Base-by-base conservation (phyloP, 2,888 invertebrate species). In the Chrysolina americana region DNA sequence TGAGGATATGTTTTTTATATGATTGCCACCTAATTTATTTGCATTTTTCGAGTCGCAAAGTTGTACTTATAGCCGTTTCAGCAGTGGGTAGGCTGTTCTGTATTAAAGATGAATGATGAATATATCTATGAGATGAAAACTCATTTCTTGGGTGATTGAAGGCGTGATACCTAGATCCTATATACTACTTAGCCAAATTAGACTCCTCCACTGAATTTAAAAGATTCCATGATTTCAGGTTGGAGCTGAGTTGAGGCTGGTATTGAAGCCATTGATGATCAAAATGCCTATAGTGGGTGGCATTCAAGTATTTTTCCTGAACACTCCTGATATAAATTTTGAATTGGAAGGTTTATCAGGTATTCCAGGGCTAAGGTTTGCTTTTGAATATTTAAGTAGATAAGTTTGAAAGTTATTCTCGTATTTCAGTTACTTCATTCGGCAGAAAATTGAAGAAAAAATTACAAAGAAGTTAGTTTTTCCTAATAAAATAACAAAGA, bases 311-410 rank as follows among this genome's bases (percentile, higher is more conserved):
- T 98, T 97, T 89, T 99, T 99, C 89, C 91, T 99, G 56, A 98
- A 98, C 88, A 95, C 95, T 87, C 98, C 99, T 1, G 93, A 93
- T 79, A 94, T 99, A 79, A 97, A 98, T 88, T 99, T 98, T 88
- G 97, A 98, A 89, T 89, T 99, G 82, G 98, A 98, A 69, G 97
- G 98, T 65, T 92, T 96, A 28, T 97, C 96, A 17, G 98, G 98
- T 88, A 94, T 98, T 90, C 98, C 98, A 2, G 98, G 98, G 13
- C 91, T 98, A 65, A 95, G 94, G 95, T 95, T 88, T 53, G 53
- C 21, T 4, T 21, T 21, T 53, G 10, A 53, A 21, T 21, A 19
- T 53, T 21, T 53, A 5, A 13, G 53, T 36, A 36, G 13, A 28
- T 10, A 21, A 44, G 17, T 41, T 3, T 19, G 47, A 41, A 21